A percentile compares a stretch with the other conserved stretches of the same genome.
Evolutionary conservation across 2,113 vertebrate species (phyloP).

Genomic region (Corydoras maculifer): DNA sequence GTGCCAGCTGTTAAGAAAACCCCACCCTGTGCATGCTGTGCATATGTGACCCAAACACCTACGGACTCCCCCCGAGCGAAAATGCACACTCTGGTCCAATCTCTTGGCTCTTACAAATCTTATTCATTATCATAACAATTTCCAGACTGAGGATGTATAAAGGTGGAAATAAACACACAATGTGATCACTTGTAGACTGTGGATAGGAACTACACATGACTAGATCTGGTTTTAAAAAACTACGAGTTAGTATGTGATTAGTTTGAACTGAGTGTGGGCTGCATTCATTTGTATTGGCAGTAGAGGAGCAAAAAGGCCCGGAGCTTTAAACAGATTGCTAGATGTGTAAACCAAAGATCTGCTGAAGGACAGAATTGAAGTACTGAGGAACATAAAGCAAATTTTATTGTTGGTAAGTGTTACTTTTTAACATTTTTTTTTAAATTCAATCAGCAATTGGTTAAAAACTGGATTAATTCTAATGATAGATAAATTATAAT

Average conservation of each 20-base stretch:
- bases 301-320: conserved; percentile 17
- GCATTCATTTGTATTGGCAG: conserved; percentile 1
- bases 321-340: conserved; percentile 11
- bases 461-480: no score
- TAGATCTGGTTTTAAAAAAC: conserved; percentile 12
- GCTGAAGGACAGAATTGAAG: background rate
- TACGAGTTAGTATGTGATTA: background rate
- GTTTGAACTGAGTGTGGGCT: background rate
- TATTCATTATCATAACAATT: conserved; percentile 40
- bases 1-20: conserved; percentile 33
- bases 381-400: background rate
- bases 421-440: background rate
- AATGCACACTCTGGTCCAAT: conserved; percentile 28
- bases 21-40: conserved; percentile 22
- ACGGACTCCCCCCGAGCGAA: conserved; percentile 30
- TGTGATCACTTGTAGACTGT: conserved; percentile 8
- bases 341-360: conserved; percentile 11
- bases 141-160: conserved; percentile 24
- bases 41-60: conserved; percentile 38
- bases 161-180: conserved; percentile 36
- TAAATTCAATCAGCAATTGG: no score
- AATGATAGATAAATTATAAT: no score
- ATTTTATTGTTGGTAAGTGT: conserved; percentile 16
- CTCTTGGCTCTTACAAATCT: conserved; percentile 26
- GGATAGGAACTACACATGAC: conserved; percentile 21